Evolutionary conservation across 2,797 vertebrate species (phyloP).

Genomic region (Cyprinella venusta): DNA sequence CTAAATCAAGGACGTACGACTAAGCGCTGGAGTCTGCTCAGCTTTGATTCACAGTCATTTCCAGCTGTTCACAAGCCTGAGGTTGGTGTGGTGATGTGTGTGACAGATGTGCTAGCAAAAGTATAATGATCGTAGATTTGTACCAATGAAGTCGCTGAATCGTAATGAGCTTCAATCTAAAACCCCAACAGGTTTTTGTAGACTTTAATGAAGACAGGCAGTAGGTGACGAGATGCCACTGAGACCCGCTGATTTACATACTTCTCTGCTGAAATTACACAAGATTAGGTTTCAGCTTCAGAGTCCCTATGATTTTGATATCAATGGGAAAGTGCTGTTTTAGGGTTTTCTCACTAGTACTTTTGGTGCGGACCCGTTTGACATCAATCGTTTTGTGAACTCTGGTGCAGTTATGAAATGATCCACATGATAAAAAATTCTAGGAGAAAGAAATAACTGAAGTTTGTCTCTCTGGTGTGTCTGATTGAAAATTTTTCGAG

Average conservation of each 20-base stretch:
- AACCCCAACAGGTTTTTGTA: conserved; percentile 28
- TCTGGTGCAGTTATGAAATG: neutral
- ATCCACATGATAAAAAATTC: too few relatives aligned
- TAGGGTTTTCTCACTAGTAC: neutral
- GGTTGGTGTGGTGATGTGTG: conserved; percentile 1
- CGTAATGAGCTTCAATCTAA: conserved; percentile 18
- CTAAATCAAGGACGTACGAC: conserved; percentile 32
- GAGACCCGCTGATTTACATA: conserved; percentile 36
- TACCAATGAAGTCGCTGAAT: conserved; percentile 28
- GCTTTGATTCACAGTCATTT: conserved; percentile 47
- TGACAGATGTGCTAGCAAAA: conserved; percentile 33
- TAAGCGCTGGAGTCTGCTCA: conserved; percentile 26
- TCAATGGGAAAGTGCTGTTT: neutral
- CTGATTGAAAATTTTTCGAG: neutral
- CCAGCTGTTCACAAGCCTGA: conserved; percentile 43
- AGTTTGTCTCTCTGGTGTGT: neutral
- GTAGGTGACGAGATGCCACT: conserved; percentile 16
- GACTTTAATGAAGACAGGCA: conserved; percentile 39
- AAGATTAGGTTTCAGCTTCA: conserved; percentile 2
- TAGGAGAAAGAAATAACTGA: too few relatives aligned
- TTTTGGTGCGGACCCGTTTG: neutral
- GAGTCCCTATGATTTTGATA: neutral
- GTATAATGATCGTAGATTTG: conserved; percentile 30
- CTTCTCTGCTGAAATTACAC: conserved; percentile 15
- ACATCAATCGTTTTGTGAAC: neutral